Base-by-base conservation (phyloP, 2,888 invertebrate species). In the Smittia sp. region DNA sequence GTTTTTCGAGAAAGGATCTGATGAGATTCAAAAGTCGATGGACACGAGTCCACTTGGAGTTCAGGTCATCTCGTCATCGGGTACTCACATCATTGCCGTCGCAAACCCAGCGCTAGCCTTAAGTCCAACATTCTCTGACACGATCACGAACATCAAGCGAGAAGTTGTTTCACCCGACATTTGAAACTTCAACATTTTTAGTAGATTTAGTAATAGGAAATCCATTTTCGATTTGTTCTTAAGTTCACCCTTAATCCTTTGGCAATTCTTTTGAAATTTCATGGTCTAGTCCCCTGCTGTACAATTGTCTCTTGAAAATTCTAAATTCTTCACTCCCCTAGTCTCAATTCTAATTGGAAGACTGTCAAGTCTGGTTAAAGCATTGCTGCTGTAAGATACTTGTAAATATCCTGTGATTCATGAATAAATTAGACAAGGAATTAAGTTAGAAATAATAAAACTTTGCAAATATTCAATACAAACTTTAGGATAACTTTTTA, bases 21-120 rank as follows among this genome's bases (percentile, higher is more conserved):
- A 74, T 3, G 54, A 62, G 3, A 38, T 25, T 54, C 74, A 67
- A n/a, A 75, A 75, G 65, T 74, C 73, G 24, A 54, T 65, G 3
- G 70, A 74, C 13, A 22, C 24, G 15, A 74, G 46, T 73, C 77
- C 79, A 2, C 74, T 78, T 1, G 81, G 88, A 24, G 88, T 89
- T 0, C 87, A 92, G 84, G 89, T 94, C 75, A 92, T 94, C 75
- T 91, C 93, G 0, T 90, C 93, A 0, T 88, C 93, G 13, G 93
- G 93, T 0, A 91, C 91, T 80, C 91, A 92, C 80, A 94, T 94
- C 79, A 94, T 94, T 77, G 94, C 94, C 0, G 93, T 94, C 0
- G 92, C 93, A 22, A 93, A 94, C 85, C 94, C 94, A 13, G 93
- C 93, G 1, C 83, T 93, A 76, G 89, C 88, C 15, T 84, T 89